phyloP scores from a whole-genome alignment of 2,797 vertebrate species.

The Anableps anableps region DNA sequence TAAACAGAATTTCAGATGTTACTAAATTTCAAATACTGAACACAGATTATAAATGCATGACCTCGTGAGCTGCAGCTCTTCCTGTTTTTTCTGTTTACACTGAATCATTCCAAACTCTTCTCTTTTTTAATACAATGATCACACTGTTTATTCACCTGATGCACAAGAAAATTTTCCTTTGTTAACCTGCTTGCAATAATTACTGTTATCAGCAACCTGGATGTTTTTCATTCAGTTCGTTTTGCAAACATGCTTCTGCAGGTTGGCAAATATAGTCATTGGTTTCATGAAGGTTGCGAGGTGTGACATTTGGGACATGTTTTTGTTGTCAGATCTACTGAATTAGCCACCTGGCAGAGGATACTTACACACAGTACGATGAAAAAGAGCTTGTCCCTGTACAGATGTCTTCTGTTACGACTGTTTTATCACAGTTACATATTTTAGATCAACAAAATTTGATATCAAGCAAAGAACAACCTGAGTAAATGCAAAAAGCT shows the following conservation, averaged over 20 bases:
- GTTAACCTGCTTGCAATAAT: constrained; percentile 17
- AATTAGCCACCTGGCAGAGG: constrained; percentile 18
- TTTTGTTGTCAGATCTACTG: constrained; percentile 17
- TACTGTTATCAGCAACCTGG: constrained; percentile 15
- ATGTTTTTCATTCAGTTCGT: constrained; percentile 7
- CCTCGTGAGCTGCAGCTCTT: not conserved
- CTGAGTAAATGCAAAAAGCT: not conserved
- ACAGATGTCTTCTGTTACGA: not conserved
- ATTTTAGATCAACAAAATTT: not conserved
- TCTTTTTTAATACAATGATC: constrained; percentile 19
- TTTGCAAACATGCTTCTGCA: constrained; percentile 9
- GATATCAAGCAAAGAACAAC: not conserved
- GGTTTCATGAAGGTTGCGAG: constrained; percentile 9
- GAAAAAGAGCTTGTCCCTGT: not conserved
- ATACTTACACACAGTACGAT: constrained; percentile 4
- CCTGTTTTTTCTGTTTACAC: constrained; percentile 12
- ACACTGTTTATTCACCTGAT: constrained; percentile 22
- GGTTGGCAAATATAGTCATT: constrained; percentile 7
- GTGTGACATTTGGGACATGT: constrained; percentile 23
- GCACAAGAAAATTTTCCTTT: constrained; percentile 6
- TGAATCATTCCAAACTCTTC: not conserved
- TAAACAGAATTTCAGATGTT: constrained; percentile 57
- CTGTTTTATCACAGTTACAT: not conserved
- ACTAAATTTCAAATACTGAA: constrained; percentile 32
- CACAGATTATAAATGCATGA: constrained; percentile 34